Evolutionary conservation across 2,888 invertebrate genomes (phyloP).

Genomic region (Lordiphosa fenestrarum): DNA sequence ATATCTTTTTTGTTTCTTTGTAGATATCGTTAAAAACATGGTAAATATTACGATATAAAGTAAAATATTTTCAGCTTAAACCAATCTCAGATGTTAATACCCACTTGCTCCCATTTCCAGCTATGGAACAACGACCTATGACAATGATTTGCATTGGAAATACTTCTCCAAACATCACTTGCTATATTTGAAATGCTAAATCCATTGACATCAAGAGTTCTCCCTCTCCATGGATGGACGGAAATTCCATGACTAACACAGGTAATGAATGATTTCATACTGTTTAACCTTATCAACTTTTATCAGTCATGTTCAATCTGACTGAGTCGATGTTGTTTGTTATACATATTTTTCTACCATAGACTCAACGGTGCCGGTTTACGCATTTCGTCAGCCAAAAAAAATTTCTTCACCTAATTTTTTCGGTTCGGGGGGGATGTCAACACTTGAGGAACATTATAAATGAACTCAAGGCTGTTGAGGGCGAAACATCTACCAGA

Average conservation of each 20-base stretch:
- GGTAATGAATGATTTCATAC: conserved; percentile 22
- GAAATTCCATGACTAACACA: conserved; percentile 38
- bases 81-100: not conserved
- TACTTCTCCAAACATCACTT: not conserved
- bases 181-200: conserved; percentile 9
- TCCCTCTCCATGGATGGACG: not conserved
- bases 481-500: conserved; percentile 19
- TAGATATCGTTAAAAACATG: too few species aligned
- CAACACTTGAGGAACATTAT: conserved; percentile 13
- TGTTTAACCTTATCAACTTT: conserved; percentile 9
- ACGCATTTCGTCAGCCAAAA: not conserved
- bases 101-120: not conserved
- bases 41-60: too few species aligned
- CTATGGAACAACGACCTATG: conserved; percentile 38
- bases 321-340: conserved; percentile 5
- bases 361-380: not conserved
- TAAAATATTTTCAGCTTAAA: not conserved
- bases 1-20: too few species aligned
- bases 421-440: not conserved
- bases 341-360: not conserved
- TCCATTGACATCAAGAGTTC: conserved; percentile 38
- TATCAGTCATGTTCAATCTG: conserved; percentile 8
- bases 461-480: conserved; percentile 23
- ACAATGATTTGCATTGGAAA: conserved; percentile 50
- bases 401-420: conserved; percentile 4